A percentile compares a stretch with the other conserved stretches of the same genome.
Conservation (phyloP, 2,888 invertebrate species). For the Artemia sinica region DNA sequence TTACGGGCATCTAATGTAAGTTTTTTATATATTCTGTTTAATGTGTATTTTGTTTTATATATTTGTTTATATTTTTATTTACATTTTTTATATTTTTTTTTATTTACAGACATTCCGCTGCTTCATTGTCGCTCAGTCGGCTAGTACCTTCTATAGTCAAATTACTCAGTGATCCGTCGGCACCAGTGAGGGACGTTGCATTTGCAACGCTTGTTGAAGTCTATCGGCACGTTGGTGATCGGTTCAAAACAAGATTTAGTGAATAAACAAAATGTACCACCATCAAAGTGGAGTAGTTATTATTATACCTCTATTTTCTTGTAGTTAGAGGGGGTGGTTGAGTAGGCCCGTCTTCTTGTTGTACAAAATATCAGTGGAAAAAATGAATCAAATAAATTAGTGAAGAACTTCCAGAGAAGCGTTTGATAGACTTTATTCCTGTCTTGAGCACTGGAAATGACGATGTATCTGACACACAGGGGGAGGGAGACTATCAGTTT, state of each 20-base stretch:
- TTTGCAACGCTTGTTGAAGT: conserved; percentile 68
- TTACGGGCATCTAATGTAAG: neutral
- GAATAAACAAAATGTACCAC: conserved; percentile 45
- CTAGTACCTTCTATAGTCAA: conserved; percentile 66
- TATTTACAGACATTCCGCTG: conserved; percentile 57
- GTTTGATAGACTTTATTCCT: no score
- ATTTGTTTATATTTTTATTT: neutral
- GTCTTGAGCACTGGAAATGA: no score
- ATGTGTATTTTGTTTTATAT: conserved; percentile 13
- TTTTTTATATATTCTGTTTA: conserved; percentile 14
- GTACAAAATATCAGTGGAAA: no score
- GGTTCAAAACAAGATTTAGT: conserved; percentile 60
- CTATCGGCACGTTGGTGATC: conserved; percentile 81
- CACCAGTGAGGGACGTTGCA: conserved; percentile 70
- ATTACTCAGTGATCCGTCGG: conserved; percentile 66
- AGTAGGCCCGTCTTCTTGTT: no score
- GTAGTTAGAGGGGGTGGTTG: neutral
- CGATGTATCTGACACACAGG: no score
- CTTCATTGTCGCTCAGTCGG: conserved; percentile 58
- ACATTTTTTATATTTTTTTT: conserved; percentile 19
- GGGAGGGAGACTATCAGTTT: no score
- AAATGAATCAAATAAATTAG: no score
- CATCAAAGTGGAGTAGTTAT: conserved; percentile 32
- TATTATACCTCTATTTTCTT: neutral
- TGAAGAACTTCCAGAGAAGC: no score